Evolutionary conservation across 1,140 invertebrate genomes (phyloP).

Genomic region (Drosophila neocordata): DNA sequence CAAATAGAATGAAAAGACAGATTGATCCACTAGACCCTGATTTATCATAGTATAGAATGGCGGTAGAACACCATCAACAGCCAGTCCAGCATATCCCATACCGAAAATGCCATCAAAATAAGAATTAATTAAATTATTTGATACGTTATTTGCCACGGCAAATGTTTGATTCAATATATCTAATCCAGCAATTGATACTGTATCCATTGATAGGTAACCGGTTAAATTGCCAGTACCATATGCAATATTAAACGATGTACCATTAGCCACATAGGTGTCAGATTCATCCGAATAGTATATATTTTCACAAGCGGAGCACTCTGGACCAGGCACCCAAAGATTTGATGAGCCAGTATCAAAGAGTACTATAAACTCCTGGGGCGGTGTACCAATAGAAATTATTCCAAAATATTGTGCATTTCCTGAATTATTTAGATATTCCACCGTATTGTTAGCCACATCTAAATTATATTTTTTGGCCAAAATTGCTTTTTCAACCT

Average conservation of each 20-base stretch:
- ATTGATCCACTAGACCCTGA: slow-evolving; percentile 89
- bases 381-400: slow-evolving; percentile 95
- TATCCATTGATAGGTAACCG: slow-evolving; percentile 96
- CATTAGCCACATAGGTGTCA: slow-evolving; percentile 92
- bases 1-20: slow-evolving; percentile 97
- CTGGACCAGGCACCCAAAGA: slow-evolving; percentile 98
- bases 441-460: slow-evolving; percentile 13
- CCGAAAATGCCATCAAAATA: slow-evolving; percentile 99
- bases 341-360: slow-evolving; percentile 99
- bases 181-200: slow-evolving; percentile 87
- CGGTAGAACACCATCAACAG: slow-evolving; percentile 94
- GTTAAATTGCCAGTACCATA: slow-evolving; percentile 98
- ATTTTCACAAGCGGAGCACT: slow-evolving; percentile 83
- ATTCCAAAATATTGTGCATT: slow-evolving; percentile 97
- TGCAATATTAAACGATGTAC: slow-evolving; percentile 94
- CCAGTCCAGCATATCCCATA: slow-evolving; percentile 93
- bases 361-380: slow-evolving; percentile 96
- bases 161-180: slow-evolving; percentile 94
- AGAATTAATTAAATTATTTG: no score
- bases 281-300: slow-evolving; percentile 93
- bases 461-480: slow-evolving; percentile 19
- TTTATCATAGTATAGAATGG: slow-evolving; percentile 97
- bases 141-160: no score
- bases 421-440: slow-evolving; percentile 15
- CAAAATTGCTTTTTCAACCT: slow-evolving; percentile 10